phyloP scores from a whole-genome alignment of 2,113 vertebrate genomes.

The Catharus fuscescens region DNA sequence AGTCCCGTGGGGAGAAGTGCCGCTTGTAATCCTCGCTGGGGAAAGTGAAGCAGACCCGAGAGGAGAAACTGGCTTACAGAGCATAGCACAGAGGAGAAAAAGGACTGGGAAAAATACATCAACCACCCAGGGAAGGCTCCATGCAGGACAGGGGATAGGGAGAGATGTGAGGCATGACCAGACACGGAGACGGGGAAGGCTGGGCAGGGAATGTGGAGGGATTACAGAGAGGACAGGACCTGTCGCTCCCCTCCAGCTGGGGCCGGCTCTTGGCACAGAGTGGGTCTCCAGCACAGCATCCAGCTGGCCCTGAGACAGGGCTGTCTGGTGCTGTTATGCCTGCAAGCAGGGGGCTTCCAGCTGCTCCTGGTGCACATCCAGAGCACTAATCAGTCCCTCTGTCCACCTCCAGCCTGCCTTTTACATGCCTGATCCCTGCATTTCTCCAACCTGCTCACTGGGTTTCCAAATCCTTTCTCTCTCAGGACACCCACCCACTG shows the following conservation, averaged over 20 bases:
- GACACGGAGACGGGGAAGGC: neutral
- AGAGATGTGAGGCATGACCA: neutral
- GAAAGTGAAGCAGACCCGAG: neutral
- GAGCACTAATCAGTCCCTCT: neutral
- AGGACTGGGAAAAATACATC: rapidly evolving
- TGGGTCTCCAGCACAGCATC: neutral
- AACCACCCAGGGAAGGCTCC: rapidly evolving
- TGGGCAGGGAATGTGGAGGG: neutral
- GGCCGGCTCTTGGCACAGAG: neutral
- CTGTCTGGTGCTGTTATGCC: neutral
- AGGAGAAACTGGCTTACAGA: neutral
- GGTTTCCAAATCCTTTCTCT: neutral
- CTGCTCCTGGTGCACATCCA: conserved; percentile 11
- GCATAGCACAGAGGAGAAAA: neutral
- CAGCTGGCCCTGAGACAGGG: neutral
- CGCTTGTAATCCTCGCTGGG: conserved; percentile 88
- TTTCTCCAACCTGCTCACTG: neutral
- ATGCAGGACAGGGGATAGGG: neutral
- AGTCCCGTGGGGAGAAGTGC: conserved; percentile 85
- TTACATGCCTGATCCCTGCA: neutral
- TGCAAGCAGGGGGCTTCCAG: neutral
- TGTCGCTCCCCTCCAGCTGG: neutral
- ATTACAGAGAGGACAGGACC: neutral
- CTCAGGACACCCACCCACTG: rapidly evolving
- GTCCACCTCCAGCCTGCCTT: neutral